Base-by-base conservation (phyloP, 2,113 vertebrate genomes). In the Zapus hudsonius region DNA sequence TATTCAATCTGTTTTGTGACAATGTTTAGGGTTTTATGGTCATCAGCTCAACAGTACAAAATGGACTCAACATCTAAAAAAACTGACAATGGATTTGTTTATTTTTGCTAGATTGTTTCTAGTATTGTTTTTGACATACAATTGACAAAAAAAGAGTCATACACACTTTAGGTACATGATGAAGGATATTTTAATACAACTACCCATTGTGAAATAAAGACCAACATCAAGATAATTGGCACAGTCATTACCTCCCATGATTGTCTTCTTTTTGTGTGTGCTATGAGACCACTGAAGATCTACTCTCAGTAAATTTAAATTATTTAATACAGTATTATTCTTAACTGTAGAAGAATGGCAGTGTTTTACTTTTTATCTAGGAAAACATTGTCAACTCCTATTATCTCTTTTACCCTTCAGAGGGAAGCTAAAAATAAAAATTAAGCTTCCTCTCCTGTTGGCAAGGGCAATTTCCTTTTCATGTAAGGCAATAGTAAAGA, bases 21-120 rank as follows among this genome's bases (percentile, higher is more conserved):
- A 92, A 95, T 89, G 81, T 66, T 66, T 84, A 25, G 52, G 73
- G 92, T 92, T 95, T 93, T 42, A 89, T 79, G 40, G 82, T 89
- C 64, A 55, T 76, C 61, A 66, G 10, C 23, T 75, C 57, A n/a
- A 64, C 82, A 90, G 23, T n/a, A 75, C n/a, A 88, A 69, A 88
- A 85, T 70, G 6, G 17, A 8, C 22, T n/a, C 47, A 55, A 19
- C 47, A 22, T 86, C 87, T 92, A 38, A 74, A 95, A n/a, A 95
- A 44, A 86, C 2, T 72, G 11, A 38, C 16, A 72, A 17, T 47
- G 17, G 16, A 1, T 82, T 66, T 84, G 27, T 33, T 36, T 40
- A 13, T 5, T 70, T 63, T 23, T 67, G 40, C 61, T 33, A 52
- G 25, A 40, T 55, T 78, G 10, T 42, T 57, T 89, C 27, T 4